Conservation (phyloP, 2,888 invertebrate genomes). For the Loripinus fragilis region DNA sequence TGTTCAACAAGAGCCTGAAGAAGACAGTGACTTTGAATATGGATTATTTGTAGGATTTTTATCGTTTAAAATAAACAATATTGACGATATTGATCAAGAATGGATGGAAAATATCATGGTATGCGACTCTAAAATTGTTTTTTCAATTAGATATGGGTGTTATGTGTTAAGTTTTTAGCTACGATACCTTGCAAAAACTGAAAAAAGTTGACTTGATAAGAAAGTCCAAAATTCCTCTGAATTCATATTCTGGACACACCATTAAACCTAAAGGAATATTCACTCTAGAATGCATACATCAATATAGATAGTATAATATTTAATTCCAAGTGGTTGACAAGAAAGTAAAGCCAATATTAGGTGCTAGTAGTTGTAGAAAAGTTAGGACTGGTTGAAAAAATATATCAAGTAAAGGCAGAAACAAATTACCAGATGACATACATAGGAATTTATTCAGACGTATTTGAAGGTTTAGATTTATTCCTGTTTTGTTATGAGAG, state of each 20-base stretch:
- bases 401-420: conserved; percentile 6
- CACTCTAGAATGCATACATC: conserved; percentile 4
- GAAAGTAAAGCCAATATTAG: conserved; percentile 29
- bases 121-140: background rate
- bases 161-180: background rate
- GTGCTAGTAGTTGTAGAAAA: conserved; percentile 22
- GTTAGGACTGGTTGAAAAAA: conserved; percentile 26
- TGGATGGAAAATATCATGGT: background rate
- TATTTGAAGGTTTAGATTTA: conserved; percentile 34
- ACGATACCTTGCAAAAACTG: background rate
- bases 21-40: too few species aligned
- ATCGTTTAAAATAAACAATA: too few species aligned
- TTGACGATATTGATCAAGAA: background rate
- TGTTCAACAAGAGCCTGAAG: too few species aligned
- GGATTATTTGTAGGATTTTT: too few species aligned
- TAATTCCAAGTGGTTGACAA: conserved; percentile 37
- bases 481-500: too few species aligned
- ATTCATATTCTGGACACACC: conserved; percentile 33
- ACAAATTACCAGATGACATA: conserved; percentile 20
- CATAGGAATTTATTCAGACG: conserved; percentile 14
- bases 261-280: conserved; percentile 4
- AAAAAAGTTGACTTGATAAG: background rate
- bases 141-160: background rate
- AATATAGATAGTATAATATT: conserved; percentile 12
- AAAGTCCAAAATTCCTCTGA: background rate